Base-by-base conservation (phyloP, 2,888 invertebrate genomes). In the Eupithecia pulchellata region DNA sequence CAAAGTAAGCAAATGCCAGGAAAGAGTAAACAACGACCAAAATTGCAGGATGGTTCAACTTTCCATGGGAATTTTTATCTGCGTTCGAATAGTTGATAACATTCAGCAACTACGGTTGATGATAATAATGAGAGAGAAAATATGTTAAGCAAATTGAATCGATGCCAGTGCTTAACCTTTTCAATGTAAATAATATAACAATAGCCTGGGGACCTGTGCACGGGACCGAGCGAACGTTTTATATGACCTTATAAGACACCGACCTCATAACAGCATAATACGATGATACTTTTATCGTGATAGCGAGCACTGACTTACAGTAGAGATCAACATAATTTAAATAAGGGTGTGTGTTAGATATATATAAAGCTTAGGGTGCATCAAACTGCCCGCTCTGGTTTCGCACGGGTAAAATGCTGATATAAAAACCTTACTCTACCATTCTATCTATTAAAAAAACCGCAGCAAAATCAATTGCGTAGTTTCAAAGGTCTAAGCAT, bases 181-280 rank as follows among this genome's bases (percentile, higher is more conserved):
- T 52, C 25, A 52, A 52, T 25, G 20, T 25, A 13, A 25, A 52
- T 20, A 52, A 52, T 52, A 52, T 52, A 52, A 25, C 52, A 52
- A 52, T 25, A 52, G 25, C 52, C 52, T 11, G 52, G 52, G 52
- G 25, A 47, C 3, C 52, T 11, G 25, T 52, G 52, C 52, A 25
- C 3, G 11, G 25, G 25, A 52, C 11, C 4, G 52, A 52, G 20
- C 52, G 52, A 52, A 13, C 52, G 25, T 25, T 25, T 20, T 11
- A 52, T 52, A 52, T 25, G 52, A 52, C 52, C 52, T 52, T 52
- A 20, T 47, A 52, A 52, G 47, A 11, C 47, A 20, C 11, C 47
- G 20, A 47, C 47, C 47, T 42, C n/a, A 42, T 2, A 47, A 20
- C 52, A 20, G 25, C 52, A 25, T 52, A 11, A 11, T 52, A 52